Base-by-base conservation (phyloP, 2,888 invertebrate genomes). In the Clitarchus hookeri region DNA sequence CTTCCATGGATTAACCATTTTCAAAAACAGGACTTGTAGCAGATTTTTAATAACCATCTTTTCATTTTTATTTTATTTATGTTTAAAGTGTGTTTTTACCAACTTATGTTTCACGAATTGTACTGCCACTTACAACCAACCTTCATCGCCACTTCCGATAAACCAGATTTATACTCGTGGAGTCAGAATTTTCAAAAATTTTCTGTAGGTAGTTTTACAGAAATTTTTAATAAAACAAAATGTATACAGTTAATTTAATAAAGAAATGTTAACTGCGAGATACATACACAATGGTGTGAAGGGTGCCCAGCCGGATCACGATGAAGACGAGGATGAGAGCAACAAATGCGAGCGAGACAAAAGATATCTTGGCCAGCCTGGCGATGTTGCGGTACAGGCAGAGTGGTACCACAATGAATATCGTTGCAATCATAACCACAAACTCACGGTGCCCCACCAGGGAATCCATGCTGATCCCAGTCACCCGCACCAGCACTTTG, bases 311-410 rank as follows among this genome's bases (percentile, higher is more conserved):
- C 88, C 95, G 91, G 83, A 94, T 90, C 89, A 95, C 93, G 88
- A 95, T 93, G 27, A 95, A 93, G 84, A 95, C 91, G 86, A 96
- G 92, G 87, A 96, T 96, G 90, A 96, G 95, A 84, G 93, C 94
- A 87, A 96, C 95, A 91, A 96, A 96, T 84, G 95, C 93, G 89
- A 96, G 91, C 48, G 95, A 95, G 44, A 94, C 89, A 88, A 95
- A 93, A 0, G 95, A 95, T 44, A 95, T 94, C 91, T 95, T 95
- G 79, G 95, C 94, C 87, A 96, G 91, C 89, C 94, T 93, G 0
- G 95, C 93, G 84, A 97, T 95, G 90, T 97, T 95, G 90, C 95
- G 94, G 90, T 96, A 96, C 83, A 97, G 92, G 88, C 97, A 97
- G 48, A 97, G 92, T 6, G 97, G 97, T 88, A 97, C 93, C 6